Evolutionary conservation across 2,888 invertebrate species (phyloP).

Genomic region (Mellilla xanthometata): DNA sequence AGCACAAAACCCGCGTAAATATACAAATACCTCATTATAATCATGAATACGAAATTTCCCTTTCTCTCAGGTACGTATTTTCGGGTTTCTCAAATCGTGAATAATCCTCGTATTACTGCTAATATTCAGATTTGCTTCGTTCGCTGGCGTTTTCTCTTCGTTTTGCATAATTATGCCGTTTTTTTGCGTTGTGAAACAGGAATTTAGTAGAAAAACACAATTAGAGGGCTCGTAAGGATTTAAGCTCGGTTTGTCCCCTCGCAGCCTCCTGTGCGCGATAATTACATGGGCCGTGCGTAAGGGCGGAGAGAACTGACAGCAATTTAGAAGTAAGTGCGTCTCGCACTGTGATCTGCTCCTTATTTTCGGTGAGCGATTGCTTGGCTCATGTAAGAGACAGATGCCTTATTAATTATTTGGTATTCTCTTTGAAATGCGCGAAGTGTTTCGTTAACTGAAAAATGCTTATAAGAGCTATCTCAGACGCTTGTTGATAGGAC

Average conservation of each 20-base stretch:
- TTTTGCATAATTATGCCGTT: constrained; percentile 35
- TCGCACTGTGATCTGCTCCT: constrained; percentile 52
- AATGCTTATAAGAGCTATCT: no score
- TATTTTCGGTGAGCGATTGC: constrained; percentile 19
- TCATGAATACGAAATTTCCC: constrained; percentile 8
- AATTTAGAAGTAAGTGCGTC: constrained; percentile 58
- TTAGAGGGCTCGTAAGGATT: constrained; percentile 31
- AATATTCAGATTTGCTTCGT: constrained; percentile 31
- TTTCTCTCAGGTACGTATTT: constrained; percentile 22
- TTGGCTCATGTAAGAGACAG: constrained; percentile 17
- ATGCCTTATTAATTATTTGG: no score
- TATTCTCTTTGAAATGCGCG: no score
- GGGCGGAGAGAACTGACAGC: constrained; percentile 42
- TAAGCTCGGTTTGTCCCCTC: constrained; percentile 23
- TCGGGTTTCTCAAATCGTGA: constrained; percentile 25
- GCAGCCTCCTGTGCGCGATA: constrained; percentile 36
- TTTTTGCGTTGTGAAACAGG: constrained; percentile 30
- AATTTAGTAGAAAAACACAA: constrained; percentile 34
- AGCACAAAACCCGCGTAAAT: constrained; percentile 5
- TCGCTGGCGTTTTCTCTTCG: constrained; percentile 21
- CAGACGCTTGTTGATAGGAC: no score
- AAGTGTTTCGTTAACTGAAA: no score
- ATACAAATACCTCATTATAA: constrained; percentile 13
- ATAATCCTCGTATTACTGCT: constrained; percentile 27
- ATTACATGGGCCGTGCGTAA: constrained; percentile 46